These are phyloP conservation scores for Drosophila peninsularis DNA, from an alignment of 2,888 invertebrate genomes.

Conservation along the genomic window DNA sequence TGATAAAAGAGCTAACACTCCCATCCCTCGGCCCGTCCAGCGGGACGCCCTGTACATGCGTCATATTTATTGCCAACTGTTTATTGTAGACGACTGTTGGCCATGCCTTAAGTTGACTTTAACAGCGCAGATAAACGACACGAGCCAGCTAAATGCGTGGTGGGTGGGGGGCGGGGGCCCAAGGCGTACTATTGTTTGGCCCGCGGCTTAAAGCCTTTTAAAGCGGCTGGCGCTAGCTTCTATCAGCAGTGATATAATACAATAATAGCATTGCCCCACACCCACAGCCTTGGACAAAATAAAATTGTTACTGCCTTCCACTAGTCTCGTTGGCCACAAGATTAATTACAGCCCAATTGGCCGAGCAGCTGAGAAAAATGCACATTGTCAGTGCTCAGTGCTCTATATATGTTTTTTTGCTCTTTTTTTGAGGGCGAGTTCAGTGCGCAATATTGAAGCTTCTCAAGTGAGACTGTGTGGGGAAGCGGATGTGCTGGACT, in stretches of 20 bases:
- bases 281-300: constrained; percentile 43
- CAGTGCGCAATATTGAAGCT: constrained; percentile 60
- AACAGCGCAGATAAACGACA: constrained; percentile 52
- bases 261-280: constrained; percentile 44
- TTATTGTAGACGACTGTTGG: constrained; percentile 47
- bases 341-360: constrained; percentile 74
- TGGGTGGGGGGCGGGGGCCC: background rate
- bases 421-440: constrained; percentile 14
- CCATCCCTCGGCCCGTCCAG: background rate
- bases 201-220: constrained; percentile 49
- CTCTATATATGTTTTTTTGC: background rate
- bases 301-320: background rate
- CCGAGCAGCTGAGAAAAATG: constrained; percentile 37
- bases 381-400: constrained; percentile 9
- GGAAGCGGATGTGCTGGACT: background rate
- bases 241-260: constrained; percentile 27
- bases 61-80: constrained; percentile 49
- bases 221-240: background rate
- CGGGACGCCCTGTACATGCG: constrained; percentile 45
- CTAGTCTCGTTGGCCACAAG: constrained; percentile 45
- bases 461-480: background rate
- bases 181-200: constrained; percentile 14
- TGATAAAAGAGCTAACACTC: constrained; percentile 47
- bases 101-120: constrained; percentile 56
- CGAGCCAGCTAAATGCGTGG: constrained; percentile 17